Evolutionary conservation across 2,113 vertebrate genomes (phyloP).

Genomic region (Otis tarda): DNA sequence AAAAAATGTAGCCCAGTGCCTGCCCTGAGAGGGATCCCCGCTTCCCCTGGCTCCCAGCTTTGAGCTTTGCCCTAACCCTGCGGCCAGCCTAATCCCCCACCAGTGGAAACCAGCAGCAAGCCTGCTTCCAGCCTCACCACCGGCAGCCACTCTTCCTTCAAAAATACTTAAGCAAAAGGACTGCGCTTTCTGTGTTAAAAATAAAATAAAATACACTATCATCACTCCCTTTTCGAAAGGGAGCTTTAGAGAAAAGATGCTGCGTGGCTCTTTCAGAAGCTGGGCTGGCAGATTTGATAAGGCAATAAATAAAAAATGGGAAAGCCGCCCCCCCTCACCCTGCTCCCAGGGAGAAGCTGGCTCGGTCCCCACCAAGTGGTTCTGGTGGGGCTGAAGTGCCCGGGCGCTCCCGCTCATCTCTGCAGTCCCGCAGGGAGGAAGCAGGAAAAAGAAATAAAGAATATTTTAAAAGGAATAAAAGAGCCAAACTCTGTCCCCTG

Average conservation of each 20-base stretch:
- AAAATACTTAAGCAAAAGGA: not conserved
- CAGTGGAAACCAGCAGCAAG: not conserved
- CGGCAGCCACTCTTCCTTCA: not conserved
- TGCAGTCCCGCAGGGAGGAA: not conserved
- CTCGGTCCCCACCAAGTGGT: accelerated
- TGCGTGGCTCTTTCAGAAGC: not conserved
- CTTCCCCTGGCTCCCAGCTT: not conserved
- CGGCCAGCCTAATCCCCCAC: accelerated
- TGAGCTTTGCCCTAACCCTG: not conserved
- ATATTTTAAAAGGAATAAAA: not conserved
- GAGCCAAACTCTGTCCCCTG: not conserved
- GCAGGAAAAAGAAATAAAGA: not conserved
- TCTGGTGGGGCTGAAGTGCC: not conserved
- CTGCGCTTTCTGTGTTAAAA: not conserved
- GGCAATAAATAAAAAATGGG: not conserved
- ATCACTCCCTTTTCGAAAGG: not conserved
- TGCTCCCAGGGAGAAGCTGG: not conserved
- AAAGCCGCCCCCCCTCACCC: not conserved
- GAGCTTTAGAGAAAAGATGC: not conserved
- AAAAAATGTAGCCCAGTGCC: not conserved
- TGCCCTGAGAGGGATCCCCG: not conserved
- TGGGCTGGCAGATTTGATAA: not conserved
- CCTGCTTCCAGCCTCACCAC: not conserved
- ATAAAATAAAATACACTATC: too few relatives aligned
- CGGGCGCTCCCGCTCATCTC: not conserved